Evolutionary conservation across 2,797 vertebrate species (phyloP).

Genomic region (Micropoecilia bifurca): DNA sequence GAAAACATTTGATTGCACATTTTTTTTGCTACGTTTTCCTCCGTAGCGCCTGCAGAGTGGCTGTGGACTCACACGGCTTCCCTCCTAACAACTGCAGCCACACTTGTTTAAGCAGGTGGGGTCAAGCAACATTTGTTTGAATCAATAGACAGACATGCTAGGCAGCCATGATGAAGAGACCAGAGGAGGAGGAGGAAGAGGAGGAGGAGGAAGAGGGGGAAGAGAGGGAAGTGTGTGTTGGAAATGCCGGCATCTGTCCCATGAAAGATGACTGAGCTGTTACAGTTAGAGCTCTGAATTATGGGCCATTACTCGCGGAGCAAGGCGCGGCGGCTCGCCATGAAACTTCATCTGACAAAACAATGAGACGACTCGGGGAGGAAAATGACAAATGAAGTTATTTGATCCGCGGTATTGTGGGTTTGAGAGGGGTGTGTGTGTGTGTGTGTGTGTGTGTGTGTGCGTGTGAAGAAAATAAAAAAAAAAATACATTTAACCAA

Average conservation of each 20-base stretch:
- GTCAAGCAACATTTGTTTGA: constrained; percentile 71
- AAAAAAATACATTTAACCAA: constrained; percentile 32
- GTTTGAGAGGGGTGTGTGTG: neutral
- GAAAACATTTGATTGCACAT: constrained; percentile 50
- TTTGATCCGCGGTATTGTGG: constrained; percentile 37
- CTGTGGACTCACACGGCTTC: constrained; percentile 22
- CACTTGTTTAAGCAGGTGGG: constrained; percentile 71
- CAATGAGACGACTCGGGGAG: constrained; percentile 57
- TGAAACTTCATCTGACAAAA: constrained; percentile 71
- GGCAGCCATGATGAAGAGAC: constrained; percentile 64
- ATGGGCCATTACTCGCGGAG: constrained; percentile 67
- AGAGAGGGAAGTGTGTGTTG: neutral
- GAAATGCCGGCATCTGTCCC: constrained; percentile 62
- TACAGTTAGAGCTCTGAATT: constrained; percentile 70
- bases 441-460: neutral
- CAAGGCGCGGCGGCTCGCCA: constrained; percentile 61
- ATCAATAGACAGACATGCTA: constrained; percentile 63
- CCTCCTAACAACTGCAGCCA: constrained; percentile 57
- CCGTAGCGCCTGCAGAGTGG: constrained; percentile 19
- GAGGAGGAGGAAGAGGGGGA: neutral
- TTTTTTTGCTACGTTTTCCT: constrained; percentile 45
- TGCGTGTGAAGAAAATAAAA: neutral
- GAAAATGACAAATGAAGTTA: constrained; percentile 73
- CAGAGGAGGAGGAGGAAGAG: neutral
- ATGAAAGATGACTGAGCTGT: constrained; percentile 72